Evolutionary conservation across 2,797 vertebrate species (phyloP).

Genomic region (Tadarida brasiliensis): DNA sequence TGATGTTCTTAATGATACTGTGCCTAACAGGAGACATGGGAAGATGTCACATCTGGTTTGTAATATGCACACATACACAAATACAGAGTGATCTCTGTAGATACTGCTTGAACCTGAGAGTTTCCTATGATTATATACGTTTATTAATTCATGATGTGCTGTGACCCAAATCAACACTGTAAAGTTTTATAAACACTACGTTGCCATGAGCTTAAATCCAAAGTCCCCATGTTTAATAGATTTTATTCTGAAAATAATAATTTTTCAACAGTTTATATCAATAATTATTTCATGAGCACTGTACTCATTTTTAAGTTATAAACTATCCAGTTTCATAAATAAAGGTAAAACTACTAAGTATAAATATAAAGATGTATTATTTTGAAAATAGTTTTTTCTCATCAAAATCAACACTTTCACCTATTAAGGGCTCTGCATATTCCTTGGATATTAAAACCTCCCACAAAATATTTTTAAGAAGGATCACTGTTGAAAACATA

Average conservation of each 20-base stretch:
- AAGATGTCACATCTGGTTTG: not conserved
- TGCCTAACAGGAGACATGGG: not conserved
- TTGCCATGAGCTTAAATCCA: not conserved
- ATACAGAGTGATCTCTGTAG: not conserved
- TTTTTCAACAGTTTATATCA: not conserved
- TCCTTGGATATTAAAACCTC: not conserved
- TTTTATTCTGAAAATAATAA: conserved; percentile 8
- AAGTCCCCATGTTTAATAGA: not conserved
- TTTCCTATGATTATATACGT: not conserved
- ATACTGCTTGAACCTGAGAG: not conserved
- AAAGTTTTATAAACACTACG: not conserved
- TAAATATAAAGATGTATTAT: not conserved
- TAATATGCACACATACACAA: not conserved
- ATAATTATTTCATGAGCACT: not conserved
- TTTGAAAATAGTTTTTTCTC: not conserved
- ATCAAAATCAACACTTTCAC: not conserved
- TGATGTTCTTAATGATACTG: not conserved
- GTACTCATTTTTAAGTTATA: not conserved
- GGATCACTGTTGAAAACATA: not conserved
- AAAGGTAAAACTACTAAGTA: not conserved
- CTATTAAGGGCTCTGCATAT: not conserved
- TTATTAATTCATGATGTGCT: not conserved
- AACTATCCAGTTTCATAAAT: not conserved
- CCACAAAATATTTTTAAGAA: not conserved
- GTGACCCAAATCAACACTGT: not conserved